A percentile compares a stretch with the other conserved stretches of the same genome.
phyloP scores from a whole-genome alignment of 2,888 invertebrate species.

The Drosophila meridiana region DNA sequence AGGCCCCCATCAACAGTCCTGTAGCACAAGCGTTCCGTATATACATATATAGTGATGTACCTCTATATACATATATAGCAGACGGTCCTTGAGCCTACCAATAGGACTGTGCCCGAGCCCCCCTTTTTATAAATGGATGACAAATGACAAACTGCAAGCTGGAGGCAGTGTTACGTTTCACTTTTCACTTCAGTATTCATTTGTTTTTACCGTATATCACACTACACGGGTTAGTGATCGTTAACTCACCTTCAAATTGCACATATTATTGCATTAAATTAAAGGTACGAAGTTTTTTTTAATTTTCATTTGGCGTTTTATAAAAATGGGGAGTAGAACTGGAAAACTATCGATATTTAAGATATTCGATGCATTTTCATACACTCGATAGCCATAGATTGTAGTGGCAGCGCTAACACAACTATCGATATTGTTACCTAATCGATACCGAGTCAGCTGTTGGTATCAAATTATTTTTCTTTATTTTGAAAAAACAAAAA shows the following conservation, averaged over 20 bases:
- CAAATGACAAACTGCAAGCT: constrained; percentile 44
- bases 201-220: background rate
- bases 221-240: constrained; percentile 4
- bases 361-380: constrained; percentile 24
- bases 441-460: constrained; percentile 37
- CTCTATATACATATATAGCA: constrained; percentile 10
- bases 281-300: constrained; percentile 74
- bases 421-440: constrained; percentile 21
- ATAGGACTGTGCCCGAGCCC: constrained; percentile 33
- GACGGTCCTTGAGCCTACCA: constrained; percentile 55
- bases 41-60: constrained; percentile 5
- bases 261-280: constrained; percentile 83
- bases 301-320: constrained; percentile 72
- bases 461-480: background rate
- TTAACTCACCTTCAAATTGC: constrained; percentile 83
- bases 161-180: constrained; percentile 69
- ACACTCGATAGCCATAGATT: background rate
- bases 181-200: constrained; percentile 51
- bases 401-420: constrained; percentile 15
- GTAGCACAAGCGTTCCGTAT: constrained; percentile 2
- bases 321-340: constrained; percentile 65
- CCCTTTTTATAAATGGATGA: constrained; percentile 32
- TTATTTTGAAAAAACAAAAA: background rate
- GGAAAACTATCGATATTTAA: constrained; percentile 50
- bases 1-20: constrained; percentile 9